phyloP scores from a whole-genome alignment of 92 coral and sea anemone species.

The Diadumene lineata region DNA sequence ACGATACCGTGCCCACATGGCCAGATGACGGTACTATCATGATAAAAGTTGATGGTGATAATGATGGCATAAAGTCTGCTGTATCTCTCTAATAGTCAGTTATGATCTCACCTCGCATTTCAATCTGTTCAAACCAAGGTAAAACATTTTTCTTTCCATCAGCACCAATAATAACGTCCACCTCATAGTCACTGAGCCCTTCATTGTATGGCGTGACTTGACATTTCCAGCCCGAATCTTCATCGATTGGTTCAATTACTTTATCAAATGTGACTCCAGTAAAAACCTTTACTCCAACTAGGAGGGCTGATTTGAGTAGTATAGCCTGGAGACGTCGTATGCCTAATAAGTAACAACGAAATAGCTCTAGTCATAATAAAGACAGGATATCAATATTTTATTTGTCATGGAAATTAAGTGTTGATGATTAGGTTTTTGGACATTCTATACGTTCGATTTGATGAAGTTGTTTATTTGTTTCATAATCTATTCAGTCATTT shows the following conservation, averaged over 20 bases:
- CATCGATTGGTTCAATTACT: conserved; percentile 77
- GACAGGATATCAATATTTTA: no score
- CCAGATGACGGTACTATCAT: no score
- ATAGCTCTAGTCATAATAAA: no score
- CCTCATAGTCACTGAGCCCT: conserved; percentile 70
- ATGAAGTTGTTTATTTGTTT: no score
- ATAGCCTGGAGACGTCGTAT: conserved; percentile 80
- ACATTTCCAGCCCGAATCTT: conserved; percentile 91
- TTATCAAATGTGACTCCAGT: conserved; percentile 93
- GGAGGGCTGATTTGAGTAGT: conserved; percentile 86
- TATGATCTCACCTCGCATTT: conserved; percentile 84
- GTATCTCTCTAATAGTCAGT: background rate
- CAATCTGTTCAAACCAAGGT: conserved; percentile 92
- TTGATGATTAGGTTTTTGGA: no score
- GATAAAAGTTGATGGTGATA: no score
- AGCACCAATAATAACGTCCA: conserved; percentile 91
- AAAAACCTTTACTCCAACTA: conserved; percentile 89
- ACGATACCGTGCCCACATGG: no score
- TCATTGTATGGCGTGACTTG: conserved; percentile 80
- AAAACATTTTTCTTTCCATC: conserved; percentile 95
- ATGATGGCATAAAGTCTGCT: background rate
- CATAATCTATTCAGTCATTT: no score
- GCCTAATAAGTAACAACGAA: conserved; percentile 59
- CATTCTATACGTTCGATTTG: no score
- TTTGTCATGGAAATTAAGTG: no score